phyloP scores from a whole-genome alignment of 2,797 vertebrate species.

The Paramormyrops hopkinsi region DNA sequence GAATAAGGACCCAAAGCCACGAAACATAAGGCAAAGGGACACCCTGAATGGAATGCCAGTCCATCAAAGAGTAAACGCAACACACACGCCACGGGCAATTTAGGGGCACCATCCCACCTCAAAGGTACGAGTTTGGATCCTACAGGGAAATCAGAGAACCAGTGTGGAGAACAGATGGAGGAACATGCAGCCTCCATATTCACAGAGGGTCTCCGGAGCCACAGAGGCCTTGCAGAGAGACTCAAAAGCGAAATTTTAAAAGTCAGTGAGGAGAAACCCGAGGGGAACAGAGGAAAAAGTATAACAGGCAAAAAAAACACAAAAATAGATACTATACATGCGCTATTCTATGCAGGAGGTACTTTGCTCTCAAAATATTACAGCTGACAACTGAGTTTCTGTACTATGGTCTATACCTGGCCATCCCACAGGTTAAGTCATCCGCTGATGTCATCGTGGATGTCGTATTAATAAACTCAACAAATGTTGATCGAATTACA shows the following conservation, averaged over 20 bases:
- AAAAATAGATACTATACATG: background rate
- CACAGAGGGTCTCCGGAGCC: background rate
- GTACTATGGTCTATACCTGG: background rate
- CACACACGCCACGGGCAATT: background rate
- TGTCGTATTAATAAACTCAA: background rate
- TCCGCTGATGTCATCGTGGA: background rate
- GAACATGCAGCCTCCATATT: background rate
- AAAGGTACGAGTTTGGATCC: background rate
- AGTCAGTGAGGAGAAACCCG: background rate
- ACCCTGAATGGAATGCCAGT: background rate
- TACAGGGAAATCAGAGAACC: background rate
- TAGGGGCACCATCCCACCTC: background rate
- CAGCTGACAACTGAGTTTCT: background rate
- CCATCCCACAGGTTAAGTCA: background rate
- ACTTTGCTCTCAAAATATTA: background rate
- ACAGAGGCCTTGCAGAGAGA: background rate
- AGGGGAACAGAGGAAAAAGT: background rate
- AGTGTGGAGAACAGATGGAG: background rate
- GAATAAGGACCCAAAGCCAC: background rate
- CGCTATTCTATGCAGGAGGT: background rate
- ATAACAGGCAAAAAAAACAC: background rate
- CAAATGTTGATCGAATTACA: background rate
- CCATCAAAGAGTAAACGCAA: background rate
- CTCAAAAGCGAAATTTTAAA: background rate
- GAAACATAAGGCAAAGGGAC: background rate